A percentile compares a stretch with the other conserved stretches of the same genome.
phyloP scores from a whole-genome alignment of 53 echinoderm and acorn worm genomes.

The Zoroaster sp. region DNA sequence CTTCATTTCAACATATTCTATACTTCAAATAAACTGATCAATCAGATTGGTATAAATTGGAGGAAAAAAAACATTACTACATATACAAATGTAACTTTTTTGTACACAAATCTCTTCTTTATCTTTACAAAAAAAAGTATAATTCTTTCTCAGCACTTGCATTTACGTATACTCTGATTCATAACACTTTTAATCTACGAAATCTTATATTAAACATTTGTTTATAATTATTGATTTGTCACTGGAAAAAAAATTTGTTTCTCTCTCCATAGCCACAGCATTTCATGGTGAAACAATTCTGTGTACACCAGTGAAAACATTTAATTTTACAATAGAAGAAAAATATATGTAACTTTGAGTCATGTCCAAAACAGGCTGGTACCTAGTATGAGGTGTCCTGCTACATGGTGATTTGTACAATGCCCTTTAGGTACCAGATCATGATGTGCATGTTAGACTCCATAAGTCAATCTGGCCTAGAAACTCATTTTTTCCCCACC shows the following conservation, averaged over 20 bases:
- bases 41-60: neutral
- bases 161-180: neutral
- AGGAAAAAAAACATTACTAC: neutral
- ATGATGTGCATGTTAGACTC: neutral
- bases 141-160: neutral
- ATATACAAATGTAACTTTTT: neutral
- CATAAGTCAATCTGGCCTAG: neutral
- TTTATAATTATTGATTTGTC: neutral
- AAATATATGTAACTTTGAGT: neutral
- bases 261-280: neutral
- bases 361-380: no score
- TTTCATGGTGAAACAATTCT: no score
- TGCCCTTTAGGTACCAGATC: neutral
- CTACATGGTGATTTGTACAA: neutral
- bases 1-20: no score
- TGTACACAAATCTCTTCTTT: neutral
- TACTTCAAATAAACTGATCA: neutral
- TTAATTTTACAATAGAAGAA: neutral
- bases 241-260: neutral
- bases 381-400: neutral
- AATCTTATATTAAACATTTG: neutral
- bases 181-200: neutral
- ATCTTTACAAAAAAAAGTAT: neutral
- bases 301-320: no score
- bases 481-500: no score